Conservation (phyloP, 1,140 invertebrate species). For the Dendrolimus kikuchii region DNA sequence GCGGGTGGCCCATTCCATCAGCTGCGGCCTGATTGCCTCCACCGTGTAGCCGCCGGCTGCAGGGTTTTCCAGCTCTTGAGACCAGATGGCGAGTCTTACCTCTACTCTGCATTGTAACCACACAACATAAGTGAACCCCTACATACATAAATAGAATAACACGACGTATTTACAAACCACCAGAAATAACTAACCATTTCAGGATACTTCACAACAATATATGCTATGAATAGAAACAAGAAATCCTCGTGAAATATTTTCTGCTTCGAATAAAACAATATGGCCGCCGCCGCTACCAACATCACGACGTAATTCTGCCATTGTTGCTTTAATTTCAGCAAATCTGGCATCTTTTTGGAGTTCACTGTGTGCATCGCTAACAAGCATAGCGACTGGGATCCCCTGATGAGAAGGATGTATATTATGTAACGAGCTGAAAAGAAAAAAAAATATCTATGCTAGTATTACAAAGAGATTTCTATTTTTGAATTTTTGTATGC, state of each 20-base stretch:
- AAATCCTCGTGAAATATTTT: slow-evolving; percentile 29
- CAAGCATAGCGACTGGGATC: slow-evolving; percentile 4
- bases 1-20: no score
- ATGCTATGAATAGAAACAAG: slow-evolving; percentile 27
- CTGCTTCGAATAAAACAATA: slow-evolving; percentile 25
- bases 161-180: no score
- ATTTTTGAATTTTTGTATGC: no score
- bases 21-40: no score
- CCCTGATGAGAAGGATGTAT: slow-evolving; percentile 31
- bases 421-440: slow-evolving; percentile 37
- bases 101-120: no score
- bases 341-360: slow-evolving; percentile 1
- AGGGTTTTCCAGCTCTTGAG: no score
- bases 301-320: slow-evolving; percentile 15
- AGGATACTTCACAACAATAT: slow-evolving; percentile 27
- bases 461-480: no score
- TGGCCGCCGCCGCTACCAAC: slow-evolving; percentile 9
- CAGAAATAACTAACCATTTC: slow-evolving; percentile 38
- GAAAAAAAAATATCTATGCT: background rate
- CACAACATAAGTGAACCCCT: no score
- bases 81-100: no score
- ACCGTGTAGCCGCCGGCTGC: no score
- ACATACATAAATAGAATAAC: no score
- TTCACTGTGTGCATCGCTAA: background rate
- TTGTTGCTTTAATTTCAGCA: slow-evolving; percentile 6